phyloP scores from a whole-genome alignment of 2,113 vertebrate species.

The Arizona elegans region DNA sequence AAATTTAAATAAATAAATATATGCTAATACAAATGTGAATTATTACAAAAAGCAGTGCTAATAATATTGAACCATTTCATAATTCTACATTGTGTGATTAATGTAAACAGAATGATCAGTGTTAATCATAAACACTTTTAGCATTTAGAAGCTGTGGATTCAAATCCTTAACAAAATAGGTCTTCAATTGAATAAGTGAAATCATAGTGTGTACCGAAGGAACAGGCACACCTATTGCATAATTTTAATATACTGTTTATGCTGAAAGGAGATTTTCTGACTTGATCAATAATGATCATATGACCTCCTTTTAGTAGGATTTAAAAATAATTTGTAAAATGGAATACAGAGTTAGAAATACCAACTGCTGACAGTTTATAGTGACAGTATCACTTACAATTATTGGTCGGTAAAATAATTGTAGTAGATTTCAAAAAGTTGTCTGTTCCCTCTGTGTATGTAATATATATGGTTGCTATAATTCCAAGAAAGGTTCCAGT shows the following conservation, averaged over 20 bases:
- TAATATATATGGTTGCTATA: neutral
- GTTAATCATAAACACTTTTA: no score
- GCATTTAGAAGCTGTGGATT: neutral
- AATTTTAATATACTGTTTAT: conserved; percentile 17
- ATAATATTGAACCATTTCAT: conserved; percentile 2
- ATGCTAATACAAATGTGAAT: neutral
- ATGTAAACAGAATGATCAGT: neutral
- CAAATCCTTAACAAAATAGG: neutral
- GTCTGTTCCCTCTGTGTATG: neutral
- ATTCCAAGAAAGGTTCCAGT: neutral
- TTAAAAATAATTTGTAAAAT: conserved; percentile 3
- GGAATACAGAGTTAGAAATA: neutral
- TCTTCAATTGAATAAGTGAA: neutral
- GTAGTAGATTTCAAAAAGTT: neutral
- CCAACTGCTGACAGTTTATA: neutral
- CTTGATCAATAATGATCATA: conserved; percentile 47
- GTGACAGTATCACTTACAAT: neutral
- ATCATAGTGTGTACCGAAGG: neutral
- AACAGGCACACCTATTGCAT: conserved; percentile 44
- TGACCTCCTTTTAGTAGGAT: conserved; percentile 3
- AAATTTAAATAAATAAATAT: neutral
- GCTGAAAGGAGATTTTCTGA: conserved; percentile 42
- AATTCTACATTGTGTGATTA: neutral
- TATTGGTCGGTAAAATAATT: neutral
- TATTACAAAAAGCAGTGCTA: neutral